A percentile compares a stretch with the other conserved stretches of the same genome.
Evolutionary conservation across 35 echinoderm and acorn worm species (phyloP).

Genomic region (Stichopus chloronotus): DNA sequence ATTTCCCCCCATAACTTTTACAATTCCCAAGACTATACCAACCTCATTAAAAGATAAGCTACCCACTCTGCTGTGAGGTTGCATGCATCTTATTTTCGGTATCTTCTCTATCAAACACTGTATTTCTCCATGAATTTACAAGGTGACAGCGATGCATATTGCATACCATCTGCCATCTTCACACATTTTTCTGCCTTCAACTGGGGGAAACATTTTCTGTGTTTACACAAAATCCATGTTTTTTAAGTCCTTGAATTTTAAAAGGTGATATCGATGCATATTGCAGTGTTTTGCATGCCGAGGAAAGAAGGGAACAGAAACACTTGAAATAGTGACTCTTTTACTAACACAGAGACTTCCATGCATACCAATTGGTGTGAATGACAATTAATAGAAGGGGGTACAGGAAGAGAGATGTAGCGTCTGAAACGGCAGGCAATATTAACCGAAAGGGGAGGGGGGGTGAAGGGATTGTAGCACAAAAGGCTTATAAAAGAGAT

Average conservation of each 20-base stretch:
- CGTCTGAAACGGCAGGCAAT: no score
- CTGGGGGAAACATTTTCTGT: background rate
- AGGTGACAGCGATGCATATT: background rate
- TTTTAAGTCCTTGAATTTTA: background rate
- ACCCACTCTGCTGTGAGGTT: background rate
- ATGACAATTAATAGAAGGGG: background rate
- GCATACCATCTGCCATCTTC: background rate
- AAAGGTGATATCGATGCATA: background rate
- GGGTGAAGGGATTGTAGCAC: no score
- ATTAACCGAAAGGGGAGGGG: no score
- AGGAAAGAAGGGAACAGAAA: background rate
- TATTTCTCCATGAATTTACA: background rate
- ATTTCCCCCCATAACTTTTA: background rate
- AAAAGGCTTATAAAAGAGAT: no score
- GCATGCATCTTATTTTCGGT: background rate
- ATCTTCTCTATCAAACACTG: background rate
- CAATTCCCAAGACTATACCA: background rate
- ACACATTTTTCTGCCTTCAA: background rate
- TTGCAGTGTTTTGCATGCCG: background rate
- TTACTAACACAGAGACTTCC: background rate
- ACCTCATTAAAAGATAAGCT: conserved; percentile 22
- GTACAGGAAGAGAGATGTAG: background rate
- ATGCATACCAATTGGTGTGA: background rate
- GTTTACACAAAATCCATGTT: background rate
- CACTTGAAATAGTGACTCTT: background rate